phyloP scores from a whole-genome alignment of 2,888 invertebrate species.

The Aromia moschata region DNA sequence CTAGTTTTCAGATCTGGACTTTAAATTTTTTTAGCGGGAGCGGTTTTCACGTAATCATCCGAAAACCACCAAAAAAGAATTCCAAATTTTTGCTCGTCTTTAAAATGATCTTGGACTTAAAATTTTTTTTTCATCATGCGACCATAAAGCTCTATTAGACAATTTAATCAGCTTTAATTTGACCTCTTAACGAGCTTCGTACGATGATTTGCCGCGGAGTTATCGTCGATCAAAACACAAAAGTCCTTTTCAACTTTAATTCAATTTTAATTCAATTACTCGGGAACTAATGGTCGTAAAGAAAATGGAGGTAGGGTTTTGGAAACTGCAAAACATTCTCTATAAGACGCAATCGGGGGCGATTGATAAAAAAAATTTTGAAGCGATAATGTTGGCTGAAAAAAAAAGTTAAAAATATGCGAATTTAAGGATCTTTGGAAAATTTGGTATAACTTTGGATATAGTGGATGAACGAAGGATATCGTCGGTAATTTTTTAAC shows the following conservation, averaged over 20 bases:
- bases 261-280: not conserved
- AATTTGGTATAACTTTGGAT: not conserved
- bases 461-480: not conserved
- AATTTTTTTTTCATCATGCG: not conserved
- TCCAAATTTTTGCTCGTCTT: not conserved
- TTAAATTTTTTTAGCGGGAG: not conserved
- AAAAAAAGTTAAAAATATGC: not conserved
- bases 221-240: not conserved
- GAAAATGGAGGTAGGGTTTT: not conserved
- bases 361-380: not conserved
- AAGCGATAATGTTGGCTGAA: not conserved
- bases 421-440: not conserved
- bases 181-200: not conserved
- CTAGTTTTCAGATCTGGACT: not conserved
- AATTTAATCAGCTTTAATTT: not conserved
- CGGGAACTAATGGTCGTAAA: not conserved
- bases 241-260: not conserved
- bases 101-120: not conserved
- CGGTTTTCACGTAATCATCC: not conserved
- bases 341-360: not conserved
- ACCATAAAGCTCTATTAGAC: not conserved
- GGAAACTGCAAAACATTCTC: not conserved
- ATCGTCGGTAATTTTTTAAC: not conserved
- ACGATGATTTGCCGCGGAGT: not conserved
- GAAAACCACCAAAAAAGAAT: not conserved